phyloP scores from a whole-genome alignment of 2,113 vertebrate genomes.

The Colaptes auratus region DNA sequence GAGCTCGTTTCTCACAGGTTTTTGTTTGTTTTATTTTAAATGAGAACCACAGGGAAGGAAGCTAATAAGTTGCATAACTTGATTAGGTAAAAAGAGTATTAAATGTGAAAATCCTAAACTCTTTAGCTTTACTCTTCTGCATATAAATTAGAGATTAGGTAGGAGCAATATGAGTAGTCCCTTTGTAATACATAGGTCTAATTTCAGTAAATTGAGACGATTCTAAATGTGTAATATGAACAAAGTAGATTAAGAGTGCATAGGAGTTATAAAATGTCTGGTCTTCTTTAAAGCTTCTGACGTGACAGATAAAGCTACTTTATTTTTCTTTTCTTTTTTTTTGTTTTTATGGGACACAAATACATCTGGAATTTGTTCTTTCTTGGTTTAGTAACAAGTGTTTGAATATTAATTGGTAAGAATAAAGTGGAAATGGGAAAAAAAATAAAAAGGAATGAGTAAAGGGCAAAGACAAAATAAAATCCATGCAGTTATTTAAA shows the following conservation, averaged over 20 bases:
- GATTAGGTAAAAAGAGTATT: conserved; percentile 66
- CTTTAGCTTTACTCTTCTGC: conserved; percentile 56
- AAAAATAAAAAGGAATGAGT: background rate
- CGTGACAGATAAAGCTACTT: background rate
- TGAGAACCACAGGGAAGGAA: conserved; percentile 13
- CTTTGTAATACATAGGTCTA: conserved; percentile 64
- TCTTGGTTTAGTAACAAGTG: background rate
- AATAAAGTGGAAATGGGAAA: background rate
- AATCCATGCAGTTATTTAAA: background rate
- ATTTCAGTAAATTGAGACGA: conserved; percentile 63
- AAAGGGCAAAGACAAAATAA: background rate
- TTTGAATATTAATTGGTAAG: background rate
- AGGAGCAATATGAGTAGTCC: conserved; percentile 20
- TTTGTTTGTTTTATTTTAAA: too few relatives aligned
- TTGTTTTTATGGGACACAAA: background rate
- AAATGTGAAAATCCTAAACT: conserved; percentile 68
- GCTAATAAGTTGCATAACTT: conserved; percentile 51
- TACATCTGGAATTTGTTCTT: background rate
- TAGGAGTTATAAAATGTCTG: conserved; percentile 26
- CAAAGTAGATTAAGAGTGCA: conserved; percentile 54
- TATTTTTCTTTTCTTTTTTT: background rate
- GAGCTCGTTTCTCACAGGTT: too few relatives aligned
- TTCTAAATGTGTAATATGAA: conserved; percentile 45
- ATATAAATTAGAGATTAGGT: conserved; percentile 71
- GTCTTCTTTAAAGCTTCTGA: conserved; percentile 46